Evolutionary conservation across 92 coral and sea anemone genomes (phyloP).

Genomic region (Pocillopora grandis): DNA sequence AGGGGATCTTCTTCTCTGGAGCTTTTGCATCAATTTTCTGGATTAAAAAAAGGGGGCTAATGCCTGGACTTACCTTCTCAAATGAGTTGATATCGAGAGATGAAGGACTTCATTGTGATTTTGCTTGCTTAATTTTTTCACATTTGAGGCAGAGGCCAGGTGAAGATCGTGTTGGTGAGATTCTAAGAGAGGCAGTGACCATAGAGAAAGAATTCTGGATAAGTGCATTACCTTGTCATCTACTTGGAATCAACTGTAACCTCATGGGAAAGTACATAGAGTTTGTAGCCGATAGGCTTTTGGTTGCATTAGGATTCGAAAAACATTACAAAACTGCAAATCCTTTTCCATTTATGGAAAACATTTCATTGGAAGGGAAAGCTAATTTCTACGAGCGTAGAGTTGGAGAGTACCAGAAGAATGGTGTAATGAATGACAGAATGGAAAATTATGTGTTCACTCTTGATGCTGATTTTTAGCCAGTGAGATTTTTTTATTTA

Average conservation of each 20-base stretch:
- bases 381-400: slow-evolving; percentile 75
- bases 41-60: slow-evolving; percentile 70
- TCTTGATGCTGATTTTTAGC: slow-evolving; percentile 69
- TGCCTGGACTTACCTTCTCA: slow-evolving; percentile 77
- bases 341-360: slow-evolving; percentile 81
- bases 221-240: slow-evolving; percentile 64
- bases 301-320: slow-evolving; percentile 53
- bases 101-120: slow-evolving; percentile 85
- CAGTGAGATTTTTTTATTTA: not conserved
- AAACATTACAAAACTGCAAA: slow-evolving; percentile 58
- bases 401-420: slow-evolving; percentile 75
- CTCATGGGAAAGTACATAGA: slow-evolving; percentile 75
- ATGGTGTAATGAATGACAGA: slow-evolving; percentile 65
- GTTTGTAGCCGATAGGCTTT: slow-evolving; percentile 78
- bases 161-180: slow-evolving; percentile 49
- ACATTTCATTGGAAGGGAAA: slow-evolving; percentile 76
- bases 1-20: slow-evolving; percentile 84
- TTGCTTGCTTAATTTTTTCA: slow-evolving; percentile 75
- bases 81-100: slow-evolving; percentile 82
- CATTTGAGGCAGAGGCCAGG: slow-evolving; percentile 61
- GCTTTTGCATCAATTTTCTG: slow-evolving; percentile 84
- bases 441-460: slow-evolving; percentile 62
- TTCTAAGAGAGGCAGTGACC: slow-evolving; percentile 63
- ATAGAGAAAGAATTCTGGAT: slow-evolving; percentile 80
- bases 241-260: slow-evolving; percentile 70